Evolutionary conservation across 2,113 vertebrate genomes (phyloP).

Genomic region (Petromus typicus): DNA sequence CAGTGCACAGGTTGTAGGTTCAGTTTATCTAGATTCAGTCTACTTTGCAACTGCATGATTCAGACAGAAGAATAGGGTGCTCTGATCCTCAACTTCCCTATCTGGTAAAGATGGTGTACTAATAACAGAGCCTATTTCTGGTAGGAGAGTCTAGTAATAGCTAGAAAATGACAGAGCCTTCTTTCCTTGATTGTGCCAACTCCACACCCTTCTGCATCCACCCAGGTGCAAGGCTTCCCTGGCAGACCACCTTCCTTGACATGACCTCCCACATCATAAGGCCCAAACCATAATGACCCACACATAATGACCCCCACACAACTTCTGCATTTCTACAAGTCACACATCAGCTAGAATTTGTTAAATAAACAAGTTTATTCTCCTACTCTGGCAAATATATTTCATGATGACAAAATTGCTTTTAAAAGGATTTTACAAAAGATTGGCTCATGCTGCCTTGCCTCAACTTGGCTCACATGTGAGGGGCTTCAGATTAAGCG

Average conservation of each 20-base stretch:
- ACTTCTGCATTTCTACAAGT: background rate
- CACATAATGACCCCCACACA: background rate
- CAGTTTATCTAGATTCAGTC: background rate
- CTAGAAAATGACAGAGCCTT: background rate
- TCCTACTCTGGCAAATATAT: background rate
- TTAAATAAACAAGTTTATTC: slow-evolving; percentile 20
- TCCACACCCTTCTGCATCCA: background rate
- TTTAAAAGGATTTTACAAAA: background rate
- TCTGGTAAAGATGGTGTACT: background rate
- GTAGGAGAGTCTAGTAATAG: background rate
- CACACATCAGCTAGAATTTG: slow-evolving; percentile 38
- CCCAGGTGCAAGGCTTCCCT: background rate
- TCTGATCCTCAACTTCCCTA: background rate
- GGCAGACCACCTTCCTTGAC: background rate
- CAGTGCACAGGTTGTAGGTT: background rate
- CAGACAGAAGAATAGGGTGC: background rate
- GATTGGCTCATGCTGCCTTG: background rate
- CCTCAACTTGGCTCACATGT: background rate
- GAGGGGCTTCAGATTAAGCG: background rate
- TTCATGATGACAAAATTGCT: background rate
- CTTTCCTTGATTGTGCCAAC: background rate
- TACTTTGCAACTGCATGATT: background rate
- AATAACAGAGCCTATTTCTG: background rate
- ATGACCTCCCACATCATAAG: background rate
- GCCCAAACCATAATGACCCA: background rate